Evolutionary conservation across 1,140 invertebrate genomes (phyloP).

Genomic region (Danaus melanippus): DNA sequence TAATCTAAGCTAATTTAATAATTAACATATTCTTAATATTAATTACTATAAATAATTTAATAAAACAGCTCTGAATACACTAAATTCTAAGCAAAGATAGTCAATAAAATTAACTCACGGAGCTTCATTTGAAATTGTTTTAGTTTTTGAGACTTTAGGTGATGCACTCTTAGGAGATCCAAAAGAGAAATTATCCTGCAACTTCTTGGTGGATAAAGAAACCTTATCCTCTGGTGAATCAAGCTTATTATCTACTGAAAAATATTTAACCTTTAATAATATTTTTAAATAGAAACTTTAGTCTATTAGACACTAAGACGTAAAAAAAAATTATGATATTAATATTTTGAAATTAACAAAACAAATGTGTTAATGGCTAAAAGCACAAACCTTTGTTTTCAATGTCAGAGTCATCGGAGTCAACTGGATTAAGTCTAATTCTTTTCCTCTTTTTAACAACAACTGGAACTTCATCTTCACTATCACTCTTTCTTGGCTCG

Average conservation of each 20-base stretch:
- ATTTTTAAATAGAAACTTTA: too few species aligned
- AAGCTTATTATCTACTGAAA: constrained; percentile 51
- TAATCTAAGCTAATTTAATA: too few species aligned
- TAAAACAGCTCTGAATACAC: too few species aligned
- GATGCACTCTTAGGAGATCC: constrained; percentile 37
- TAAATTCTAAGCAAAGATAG: too few species aligned
- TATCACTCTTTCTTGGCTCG: constrained; percentile 31
- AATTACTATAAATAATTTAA: too few species aligned
- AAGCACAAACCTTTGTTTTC: constrained; percentile 61
- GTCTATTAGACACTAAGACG: too few species aligned
- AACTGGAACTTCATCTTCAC: constrained; percentile 51
- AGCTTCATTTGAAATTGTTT: constrained; percentile 25
- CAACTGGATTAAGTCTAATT: constrained; percentile 58
- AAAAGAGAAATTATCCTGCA: constrained; percentile 59
- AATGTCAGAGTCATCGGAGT: constrained; percentile 72
- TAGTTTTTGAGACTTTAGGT: constrained; percentile 37
- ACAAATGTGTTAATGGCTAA: neutral
- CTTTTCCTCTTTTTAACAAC: constrained; percentile 54
- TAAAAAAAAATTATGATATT: too few species aligned
- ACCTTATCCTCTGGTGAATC: constrained; percentile 32
- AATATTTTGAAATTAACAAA: too few species aligned
- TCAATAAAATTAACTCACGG: constrained; percentile 12
- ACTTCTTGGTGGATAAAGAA: constrained; percentile 36
- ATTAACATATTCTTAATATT: too few species aligned
- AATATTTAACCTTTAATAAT: constrained; percentile 6